Base-by-base conservation (phyloP, 2,888 invertebrate species). In the Bugula neritina region DNA sequence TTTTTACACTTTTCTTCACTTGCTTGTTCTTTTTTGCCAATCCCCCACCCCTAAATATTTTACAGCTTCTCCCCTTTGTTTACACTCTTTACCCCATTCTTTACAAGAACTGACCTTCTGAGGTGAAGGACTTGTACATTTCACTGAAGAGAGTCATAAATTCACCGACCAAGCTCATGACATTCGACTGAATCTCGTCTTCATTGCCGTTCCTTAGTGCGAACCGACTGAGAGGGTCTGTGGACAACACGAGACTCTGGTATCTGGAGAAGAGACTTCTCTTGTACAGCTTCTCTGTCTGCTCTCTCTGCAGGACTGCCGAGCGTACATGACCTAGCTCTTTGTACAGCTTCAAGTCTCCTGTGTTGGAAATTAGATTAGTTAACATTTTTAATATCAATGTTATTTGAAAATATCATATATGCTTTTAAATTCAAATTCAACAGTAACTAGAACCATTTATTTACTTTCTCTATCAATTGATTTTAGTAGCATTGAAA, bases 131-230 rank as follows among this genome's bases (percentile, higher is more conserved):
- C n/a, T 63, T 63, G 63, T 27, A 5, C 63, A 63, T 63, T 27
- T 63, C 63, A 5, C 5, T 17, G n/a, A 63, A 63, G 63, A 13
- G 31, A 27, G 29, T 27, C 17, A 63, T 27, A n/a, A 63, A 63
- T 31, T 63, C 63, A 10, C 31, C 31, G 29, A 63, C 63, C 29
- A 63, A 31, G 34, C 63, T 63, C 63, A 63, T 63, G 31, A 63
- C 63, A 34, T 63, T 63, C 2, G 63, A 63, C 63, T 63, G 63
- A 31, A 63, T 63, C 34, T 63, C 63, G 31, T 63, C 63, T n/a
- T 63, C 63, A 31, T 63, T 63, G 2, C 63, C 63, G 27, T 63
- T 31, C n/a, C 27, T 21, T 5, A 63, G n/a, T 13, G 63, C 63
- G 31, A 63, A 63, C 31, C 17, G 27, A n/a, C 63, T 63, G 10